Base-by-base conservation (phyloP, 2,113 vertebrate genomes). In the Climacteris rufus region DNA sequence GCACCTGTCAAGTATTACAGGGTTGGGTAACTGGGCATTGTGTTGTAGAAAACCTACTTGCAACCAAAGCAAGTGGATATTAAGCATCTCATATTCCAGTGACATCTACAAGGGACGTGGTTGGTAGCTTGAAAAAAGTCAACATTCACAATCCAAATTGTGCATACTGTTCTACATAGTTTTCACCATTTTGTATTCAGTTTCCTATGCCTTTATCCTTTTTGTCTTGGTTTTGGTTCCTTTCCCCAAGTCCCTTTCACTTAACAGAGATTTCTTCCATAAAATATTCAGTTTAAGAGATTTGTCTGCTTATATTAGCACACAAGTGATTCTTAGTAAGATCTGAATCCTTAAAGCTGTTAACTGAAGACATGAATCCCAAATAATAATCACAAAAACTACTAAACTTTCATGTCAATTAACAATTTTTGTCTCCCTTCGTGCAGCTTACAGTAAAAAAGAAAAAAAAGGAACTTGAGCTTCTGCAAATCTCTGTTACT, bases 401-500 rank as follows among this genome's bases (percentile, higher is more conserved):
- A 42, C 33, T 49, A 12, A 31, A 21, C 13, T 53, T 87, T 7
- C 14, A 50, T 5, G 2, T 37, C 10, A 52, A 3, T 49, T 78
- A 65, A 28, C 5, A 44, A 14, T 42, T 70, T 90, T 25, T 84
- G 7, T 77, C 16, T 53, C 31, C 44, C 40, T 75, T 69, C 31
- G 8, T 65, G 40, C 15, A 39, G 7, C 37, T 87, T 47, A 57
- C 42, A n/a, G 20, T 50, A 37, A 40, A 68, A 86, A 52, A 9
- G 15, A 7, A 9, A 2, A 13, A 83, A 33, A 95, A 93, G 96
- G 94, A 97, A 96, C 95, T 63, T 56, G n/a, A 89, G 33, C 56
- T 96, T 96, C 79, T 96, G 95, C 54, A 95, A 94, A 91, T 83
- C 63, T 88, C 83, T 20, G 23, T 72, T 81, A 59, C 84, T 91